phyloP scores from a whole-genome alignment of 2,113 vertebrate genomes.

The Galemys pyrenaicus region DNA sequence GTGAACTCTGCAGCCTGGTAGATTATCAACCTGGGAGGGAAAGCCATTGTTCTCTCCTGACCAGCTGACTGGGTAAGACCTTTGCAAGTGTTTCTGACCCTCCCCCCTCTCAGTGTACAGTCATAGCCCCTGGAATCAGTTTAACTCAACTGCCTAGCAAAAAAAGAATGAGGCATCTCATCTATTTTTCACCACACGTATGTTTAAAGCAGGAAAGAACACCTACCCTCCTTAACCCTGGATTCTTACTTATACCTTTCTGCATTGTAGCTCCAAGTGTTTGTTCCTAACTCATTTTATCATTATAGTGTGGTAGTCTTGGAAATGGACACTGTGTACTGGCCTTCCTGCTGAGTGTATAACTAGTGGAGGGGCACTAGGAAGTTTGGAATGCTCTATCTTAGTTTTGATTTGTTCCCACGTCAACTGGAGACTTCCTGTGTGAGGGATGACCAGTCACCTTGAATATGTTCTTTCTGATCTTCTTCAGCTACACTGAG shows the following conservation, averaged over 20 bases:
- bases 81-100: background rate
- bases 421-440: background rate
- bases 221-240: background rate
- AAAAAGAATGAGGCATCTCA: background rate
- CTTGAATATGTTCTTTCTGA: background rate
- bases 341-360: background rate
- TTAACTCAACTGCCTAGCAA: background rate
- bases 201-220: conserved; percentile 2
- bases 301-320: background rate
- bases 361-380: background rate
- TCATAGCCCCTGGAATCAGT: background rate
- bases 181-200: background rate
- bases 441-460: background rate
- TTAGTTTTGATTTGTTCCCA: background rate
- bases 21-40: background rate
- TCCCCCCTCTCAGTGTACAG: background rate
- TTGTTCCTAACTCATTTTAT: background rate
- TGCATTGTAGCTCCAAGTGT: background rate
- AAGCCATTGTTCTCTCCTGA: background rate
- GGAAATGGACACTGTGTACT: background rate
- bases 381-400: background rate
- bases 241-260: background rate
- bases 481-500: background rate
- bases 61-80: background rate
- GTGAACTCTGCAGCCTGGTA: background rate